Base-by-base conservation (phyloP, 2,797 vertebrate species). In the Lates japonicus region DNA sequence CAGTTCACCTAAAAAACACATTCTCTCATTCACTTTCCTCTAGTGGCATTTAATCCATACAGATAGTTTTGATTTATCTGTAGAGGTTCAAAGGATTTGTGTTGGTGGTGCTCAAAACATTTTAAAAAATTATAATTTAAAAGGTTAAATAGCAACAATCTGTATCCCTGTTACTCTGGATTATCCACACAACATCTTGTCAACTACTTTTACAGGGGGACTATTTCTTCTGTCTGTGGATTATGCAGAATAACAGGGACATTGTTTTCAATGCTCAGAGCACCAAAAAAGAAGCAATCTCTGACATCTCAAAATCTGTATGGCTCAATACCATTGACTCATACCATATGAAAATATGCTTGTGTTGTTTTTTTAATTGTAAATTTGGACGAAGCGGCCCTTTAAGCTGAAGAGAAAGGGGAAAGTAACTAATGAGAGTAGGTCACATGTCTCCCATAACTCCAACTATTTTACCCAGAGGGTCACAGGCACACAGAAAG, bases 401-500 rank as follows among this genome's bases (percentile, higher is more conserved):
- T 63, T 67, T n/a, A 70, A 42, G 35, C 2, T n/a, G 37, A 77
- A 39, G 57, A 74, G 67, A 76, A 72, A 33, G 12, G 39, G 62
- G 39, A 52, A 64, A 80, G 69, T 41, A 73, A 55, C 57, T 63
- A 58, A 79, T 55, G 67, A 81, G 19, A 68, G 72, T 17, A 10
- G 61, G 75, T 83, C 80, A 78, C 68, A 76, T 73, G 68, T 76
- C 60, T 84, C 44, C 57, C 71, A 70, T 77, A 80, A 72, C 54
- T 81, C 57, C 52, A 70, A 55, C 65, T 44, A 66, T 76, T 86
- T 80, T 52, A 83, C 76, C 66, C 76, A 52, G 76, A 76, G 72
- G 78, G 76, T 83, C 70, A 67, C 5, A 83, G 78, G 75, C 79
- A n/a, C 72, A 44, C 72, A 68, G 48, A 86, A 22, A 82, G 78